Base-by-base conservation (phyloP, 2,797 vertebrate genomes). In the Momotus momota region DNA sequence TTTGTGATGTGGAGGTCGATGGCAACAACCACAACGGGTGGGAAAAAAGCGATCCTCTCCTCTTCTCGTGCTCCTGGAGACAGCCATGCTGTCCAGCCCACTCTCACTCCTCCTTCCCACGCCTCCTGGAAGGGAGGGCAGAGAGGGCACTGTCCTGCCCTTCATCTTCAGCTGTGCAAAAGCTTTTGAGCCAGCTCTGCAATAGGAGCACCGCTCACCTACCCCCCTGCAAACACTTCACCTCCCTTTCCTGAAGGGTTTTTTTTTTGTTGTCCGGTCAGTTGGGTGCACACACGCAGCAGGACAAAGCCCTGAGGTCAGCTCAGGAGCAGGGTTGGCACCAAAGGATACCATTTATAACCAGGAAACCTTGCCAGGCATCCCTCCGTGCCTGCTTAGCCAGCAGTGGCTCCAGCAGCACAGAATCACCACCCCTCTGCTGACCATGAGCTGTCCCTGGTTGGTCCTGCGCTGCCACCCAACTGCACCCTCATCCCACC, bases 381-480 rank as follows among this genome's bases (percentile, higher is more conserved):
- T 52, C 3, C 1, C 21, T 19, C 65, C 3, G 33, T 6, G 9
- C 54, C 64, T 12, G 43, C 26, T 15, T 5, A 21, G 33, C 13
- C 11, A 3, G 35, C 35, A 35, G 35, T 35, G 35, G 46, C 41
- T 40, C 61, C 66, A 21, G 58, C 29, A 35, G 35, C 35, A 35
- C 35, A 35, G 35, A 35, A 35, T 35, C 35, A 35, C 35, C 35
- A 35, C 35, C 12, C 5, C 7, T 35, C 43, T 67, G 57, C 88
- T 31, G 62, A 40, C 67, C 75, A 46, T 66, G 20, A 17, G 51
- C 58, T 48, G 46, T 5, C 16, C 5, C 66, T 26, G 51, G 3
- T 43, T 10, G 12, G 7, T 21, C n/a, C 69, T 10, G 2, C 0
- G 10, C 18, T 14, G 38, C 5, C 7, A 17, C 27, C n/a, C 19